These are phyloP conservation scores for Drosophila leontia DNA, from an alignment of 1,140 invertebrate genomes.

Conservation along the genomic window DNA sequence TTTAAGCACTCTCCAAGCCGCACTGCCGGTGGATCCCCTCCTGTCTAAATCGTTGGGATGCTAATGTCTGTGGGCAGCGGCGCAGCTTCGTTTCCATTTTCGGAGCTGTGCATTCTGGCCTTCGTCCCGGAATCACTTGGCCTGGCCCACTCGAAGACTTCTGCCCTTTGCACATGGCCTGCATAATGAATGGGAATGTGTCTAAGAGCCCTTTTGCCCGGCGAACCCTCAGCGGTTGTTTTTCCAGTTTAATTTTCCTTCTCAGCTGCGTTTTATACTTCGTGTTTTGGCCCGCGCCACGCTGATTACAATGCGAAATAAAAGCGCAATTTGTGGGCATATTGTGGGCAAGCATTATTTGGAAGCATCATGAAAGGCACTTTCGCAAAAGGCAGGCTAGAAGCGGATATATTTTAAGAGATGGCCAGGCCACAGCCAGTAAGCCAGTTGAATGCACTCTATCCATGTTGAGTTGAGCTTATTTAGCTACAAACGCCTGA, in stretches of 20 bases:
- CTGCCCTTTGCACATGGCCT: conserved; percentile 74
- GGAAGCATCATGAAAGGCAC: conserved; percentile 25
- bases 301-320: conserved; percentile 67
- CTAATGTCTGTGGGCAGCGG: conserved; percentile 61
- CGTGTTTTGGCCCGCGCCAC: conserved; percentile 41
- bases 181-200: conserved; percentile 74
- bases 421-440: background rate
- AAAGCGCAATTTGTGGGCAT: conserved; percentile 75
- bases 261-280: conserved; percentile 50
- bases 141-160: conserved; percentile 62
- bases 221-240: conserved; percentile 23
- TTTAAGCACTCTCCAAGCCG: conserved; percentile 48
- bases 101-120: conserved; percentile 24
- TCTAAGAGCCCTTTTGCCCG: conserved; percentile 44
- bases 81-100: conserved; percentile 22
- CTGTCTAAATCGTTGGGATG: conserved; percentile 62
- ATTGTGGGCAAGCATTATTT: conserved; percentile 49
- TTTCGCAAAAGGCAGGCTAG: conserved; percentile 10
- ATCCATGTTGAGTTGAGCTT: background rate
- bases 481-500: background rate
- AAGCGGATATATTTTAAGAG: background rate
- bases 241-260: conserved; percentile 61
- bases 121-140: conserved; percentile 38
- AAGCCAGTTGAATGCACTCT: background rate
- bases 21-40: conserved; percentile 6